Evolutionary conservation across 2,113 vertebrate genomes (phyloP), one percentile per base, ranked within the genome.

Genomic region (Toxotes jaculatrix): DNA sequence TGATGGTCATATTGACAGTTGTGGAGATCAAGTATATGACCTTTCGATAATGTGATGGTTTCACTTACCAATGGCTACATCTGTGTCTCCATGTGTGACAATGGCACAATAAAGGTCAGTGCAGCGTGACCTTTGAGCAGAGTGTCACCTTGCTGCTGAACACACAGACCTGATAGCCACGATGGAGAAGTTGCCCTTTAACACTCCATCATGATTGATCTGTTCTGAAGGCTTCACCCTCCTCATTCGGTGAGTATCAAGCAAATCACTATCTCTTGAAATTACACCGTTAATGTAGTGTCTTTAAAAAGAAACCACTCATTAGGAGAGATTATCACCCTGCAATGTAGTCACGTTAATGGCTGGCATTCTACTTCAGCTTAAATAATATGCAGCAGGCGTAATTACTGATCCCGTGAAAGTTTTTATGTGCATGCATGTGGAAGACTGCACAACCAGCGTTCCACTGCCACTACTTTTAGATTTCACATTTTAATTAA

Each of bases 171-270:
- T 68, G 82, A 88, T 67, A 57, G 62, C 66, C 80, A 38, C 68
- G 71, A 83, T 53, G 77, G 57, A 64, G 81, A 72, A 78, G 70
- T 73, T 87, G 89, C 90, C 90, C 92, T 92, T 92, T 92, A 85
- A 49, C 84, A 17, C 68, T 56, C 67, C 55, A 51, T 34, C 62
- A 1, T 66, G 85, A 90, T 82, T 63, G 91, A 93, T 93, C 63
- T n/a, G 66, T 69, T 72, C 65, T 43, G 11, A 75, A 59, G 77
- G 63, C 61, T 80, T 45, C 3, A 9, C 49, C 64, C 56, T 60
- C 47, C 61, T 87, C 79, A 51, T 62, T 73, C 78, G 13, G 47
- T 16, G 74, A 83, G 77, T 51, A 69, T 66, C 32, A 67, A 70
- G 67, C 32, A 55, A 79, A 87, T 55, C 70, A 3, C 64, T 7